Evolutionary conservation across 2,888 invertebrate species (phyloP).

Genomic region (Limnephilus lunatus): DNA sequence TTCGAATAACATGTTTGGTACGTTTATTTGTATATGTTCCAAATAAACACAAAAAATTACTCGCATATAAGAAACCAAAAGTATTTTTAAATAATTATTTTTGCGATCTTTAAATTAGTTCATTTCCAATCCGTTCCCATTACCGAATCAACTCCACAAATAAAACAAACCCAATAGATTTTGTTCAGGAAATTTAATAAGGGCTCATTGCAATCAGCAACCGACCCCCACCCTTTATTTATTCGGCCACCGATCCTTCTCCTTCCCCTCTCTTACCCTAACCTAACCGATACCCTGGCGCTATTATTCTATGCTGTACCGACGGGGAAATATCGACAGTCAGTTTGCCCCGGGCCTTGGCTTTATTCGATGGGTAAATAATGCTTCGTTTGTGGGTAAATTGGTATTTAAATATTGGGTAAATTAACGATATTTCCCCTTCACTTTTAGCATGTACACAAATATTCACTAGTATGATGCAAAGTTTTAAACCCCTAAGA

Average conservation of each 20-base stretch:
- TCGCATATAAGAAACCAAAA: neutral
- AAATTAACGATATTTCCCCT: neutral
- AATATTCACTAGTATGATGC: neutral
- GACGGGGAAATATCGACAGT: neutral
- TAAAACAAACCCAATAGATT: conserved; percentile 65
- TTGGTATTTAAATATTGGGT: neutral
- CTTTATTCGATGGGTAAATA: neutral
- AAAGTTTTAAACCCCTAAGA: neutral
- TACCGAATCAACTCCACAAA: conserved; percentile 63
- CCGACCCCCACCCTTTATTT: conserved; percentile 33
- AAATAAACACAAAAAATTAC: neutral
- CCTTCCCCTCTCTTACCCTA: neutral
- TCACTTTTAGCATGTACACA: neutral
- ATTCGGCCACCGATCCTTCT: conserved; percentile 30
- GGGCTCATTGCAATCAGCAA: conserved; percentile 65
- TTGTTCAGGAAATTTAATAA: conserved; percentile 65
- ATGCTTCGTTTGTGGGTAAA: neutral
- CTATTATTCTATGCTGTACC: neutral
- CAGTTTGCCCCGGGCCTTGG: conserved; percentile 33
- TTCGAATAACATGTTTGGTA: no score
- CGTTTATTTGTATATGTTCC: no score
- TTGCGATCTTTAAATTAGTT: neutral
- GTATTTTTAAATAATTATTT: no score
- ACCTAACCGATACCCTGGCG: neutral
- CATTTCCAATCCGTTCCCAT: conserved; percentile 43